Evolutionary conservation across 2,113 vertebrate species (phyloP), one percentile per base, ranked within the genome.

Genomic region (Isichthys henryi): DNA sequence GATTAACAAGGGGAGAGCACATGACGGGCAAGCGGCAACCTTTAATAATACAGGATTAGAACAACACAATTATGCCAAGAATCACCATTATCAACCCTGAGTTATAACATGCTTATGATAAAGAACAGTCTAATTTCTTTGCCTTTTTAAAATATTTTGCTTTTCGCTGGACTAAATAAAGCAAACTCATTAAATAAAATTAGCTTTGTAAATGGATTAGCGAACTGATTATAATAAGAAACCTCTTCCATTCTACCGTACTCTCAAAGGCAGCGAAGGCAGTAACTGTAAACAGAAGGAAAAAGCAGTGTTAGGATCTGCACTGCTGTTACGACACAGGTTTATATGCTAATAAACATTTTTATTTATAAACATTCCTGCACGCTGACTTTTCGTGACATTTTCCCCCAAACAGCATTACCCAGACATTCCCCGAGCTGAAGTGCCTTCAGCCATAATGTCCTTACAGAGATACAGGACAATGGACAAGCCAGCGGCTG

Each of bases 1-100:
- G 96, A 98, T 98, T 98, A 99, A 98, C 95, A 95, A 97, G 97
- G 96, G 96, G 97, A 97, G 97, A 96, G 97, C 97, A 97, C 97
- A 97, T 97, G 97, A 98, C 97, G 96, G 97, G 96, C 96, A 97
- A 97, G 97, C 95, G 96, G 96, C 97, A 97, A 96, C 96, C 97
- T 97, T 94, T 97, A 97, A 95, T 95, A 96, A 96, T 96, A 95
- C 95, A 96, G 95, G 96, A 97, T 97, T 97, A 98, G 97, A 98
- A 97, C 97, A 97, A 97, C 97, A 95, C 96, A 96, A 97, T 97
- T 98, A 98, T 93, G 94, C 85, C 94, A 94, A 95, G 96, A 96
- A 96, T 96, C 95, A 96, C 95, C 95, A 94, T 88, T 96, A 95
- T 91, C 95, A 96, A 94, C 95, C 95, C 88, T 31, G 23, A 90